Conservation (phyloP, 2,888 invertebrate species). For the Epinotia brunnichana region DNA sequence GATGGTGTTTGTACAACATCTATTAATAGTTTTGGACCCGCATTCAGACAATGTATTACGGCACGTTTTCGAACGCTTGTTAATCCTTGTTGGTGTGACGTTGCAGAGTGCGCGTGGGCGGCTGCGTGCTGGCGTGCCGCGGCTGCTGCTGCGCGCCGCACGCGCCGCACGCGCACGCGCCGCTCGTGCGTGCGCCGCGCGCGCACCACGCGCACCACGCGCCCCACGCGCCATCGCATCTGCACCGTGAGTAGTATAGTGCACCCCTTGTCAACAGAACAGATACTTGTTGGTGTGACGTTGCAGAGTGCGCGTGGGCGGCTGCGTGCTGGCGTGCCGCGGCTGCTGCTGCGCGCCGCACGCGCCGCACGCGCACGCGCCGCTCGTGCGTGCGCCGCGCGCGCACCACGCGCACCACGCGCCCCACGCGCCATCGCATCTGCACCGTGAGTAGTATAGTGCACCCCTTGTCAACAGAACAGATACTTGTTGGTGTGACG, state of each 20-base stretch:
- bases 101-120: slow-evolving; percentile 59
- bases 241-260: slow-evolving; percentile 14
- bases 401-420: slow-evolving; percentile 41
- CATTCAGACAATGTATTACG: neutral
- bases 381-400: slow-evolving; percentile 50
- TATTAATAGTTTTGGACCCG: no score
- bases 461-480: no score
- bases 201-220: slow-evolving; percentile 41
- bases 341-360: slow-evolving; percentile 65
- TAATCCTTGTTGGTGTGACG: neutral
- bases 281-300: neutral
- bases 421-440: slow-evolving; percentile 51
- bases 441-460: slow-evolving; percentile 14
- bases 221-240: slow-evolving; percentile 51
- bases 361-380: slow-evolving; percentile 43
- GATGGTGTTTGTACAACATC: no score
- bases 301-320: slow-evolving; percentile 59
- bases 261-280: no score
- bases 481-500: neutral
- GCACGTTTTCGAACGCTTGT: neutral
- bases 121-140: slow-evolving; percentile 64
- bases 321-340: slow-evolving; percentile 64
- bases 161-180: slow-evolving; percentile 43
- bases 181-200: slow-evolving; percentile 50
- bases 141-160: slow-evolving; percentile 65